Conservation (phyloP, 2,888 invertebrate genomes). For the Nysson spinosus region DNA sequence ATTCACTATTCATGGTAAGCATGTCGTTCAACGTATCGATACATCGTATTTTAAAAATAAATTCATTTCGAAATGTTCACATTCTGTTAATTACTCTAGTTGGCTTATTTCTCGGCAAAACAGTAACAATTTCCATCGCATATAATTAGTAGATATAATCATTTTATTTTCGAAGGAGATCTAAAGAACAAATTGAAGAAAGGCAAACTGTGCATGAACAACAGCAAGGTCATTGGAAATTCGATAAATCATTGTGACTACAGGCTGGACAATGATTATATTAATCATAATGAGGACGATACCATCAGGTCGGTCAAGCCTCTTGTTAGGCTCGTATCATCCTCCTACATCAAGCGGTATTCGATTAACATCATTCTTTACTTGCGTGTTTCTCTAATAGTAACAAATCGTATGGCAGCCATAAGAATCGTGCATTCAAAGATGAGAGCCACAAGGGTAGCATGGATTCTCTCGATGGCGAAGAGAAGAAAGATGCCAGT, state of each 20-base stretch:
- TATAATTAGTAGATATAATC: conserved; percentile 26
- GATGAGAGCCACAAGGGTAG: conserved; percentile 95
- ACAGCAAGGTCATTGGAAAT: conserved; percentile 87
- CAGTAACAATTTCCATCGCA: not conserved
- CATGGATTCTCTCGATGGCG: conserved; percentile 88
- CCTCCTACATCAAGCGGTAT: too few species aligned
- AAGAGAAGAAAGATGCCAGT: conserved; percentile 92
- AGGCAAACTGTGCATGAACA: conserved; percentile 88
- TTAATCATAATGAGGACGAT: conserved; percentile 83
- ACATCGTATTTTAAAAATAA: not conserved
- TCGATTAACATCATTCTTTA: too few species aligned
- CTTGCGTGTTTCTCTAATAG: conserved; percentile 77
- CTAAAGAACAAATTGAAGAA: conserved; percentile 89
- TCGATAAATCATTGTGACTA: conserved; percentile 90
- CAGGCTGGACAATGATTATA: conserved; percentile 85
- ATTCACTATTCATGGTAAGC: conserved; percentile 91
- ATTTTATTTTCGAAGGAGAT: conserved; percentile 81
- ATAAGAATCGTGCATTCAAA: conserved; percentile 92
- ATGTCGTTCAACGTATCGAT: conserved; percentile 6
- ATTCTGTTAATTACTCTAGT: not conserved
- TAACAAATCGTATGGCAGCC: conserved; percentile 95
- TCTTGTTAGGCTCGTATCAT: conserved; percentile 10
- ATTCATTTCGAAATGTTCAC: not conserved
- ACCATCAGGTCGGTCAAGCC: conserved; percentile 76
- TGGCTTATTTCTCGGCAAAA: too few species aligned